Percentiles rank a stretch among this genome's conserved stretches.
Conservation (phyloP, 2,888 invertebrate species). For the Nomada ferruginata region DNA sequence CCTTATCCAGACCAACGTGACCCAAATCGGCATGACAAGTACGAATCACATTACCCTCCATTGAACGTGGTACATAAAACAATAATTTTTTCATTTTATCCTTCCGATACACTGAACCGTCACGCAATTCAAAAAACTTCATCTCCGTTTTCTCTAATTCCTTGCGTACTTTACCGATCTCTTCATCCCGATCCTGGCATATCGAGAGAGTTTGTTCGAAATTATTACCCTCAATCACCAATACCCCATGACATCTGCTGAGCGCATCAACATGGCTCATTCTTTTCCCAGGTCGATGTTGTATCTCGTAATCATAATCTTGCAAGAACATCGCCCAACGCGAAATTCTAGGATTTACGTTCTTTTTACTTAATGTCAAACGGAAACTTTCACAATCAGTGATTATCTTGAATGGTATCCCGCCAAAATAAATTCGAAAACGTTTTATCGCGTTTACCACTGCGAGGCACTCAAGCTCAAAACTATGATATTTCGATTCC, state of each 20-base stretch:
- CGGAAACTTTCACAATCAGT: slow-evolving; percentile 26
- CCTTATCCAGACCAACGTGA: slow-evolving; percentile 12
- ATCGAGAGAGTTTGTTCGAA: background rate
- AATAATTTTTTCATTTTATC: slow-evolving; percentile 5
- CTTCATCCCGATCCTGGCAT: background rate
- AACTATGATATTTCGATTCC: slow-evolving; percentile 15
- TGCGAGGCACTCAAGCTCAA: slow-evolving; percentile 12
- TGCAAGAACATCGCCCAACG: slow-evolving; percentile 9
- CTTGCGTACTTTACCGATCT: background rate
- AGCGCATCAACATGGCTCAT: slow-evolving; percentile 15
- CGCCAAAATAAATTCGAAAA: slow-evolving; percentile 1
- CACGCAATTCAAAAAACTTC: slow-evolving; percentile 6
- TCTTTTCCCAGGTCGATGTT: background rate
- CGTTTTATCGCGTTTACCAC: slow-evolving; percentile 9
- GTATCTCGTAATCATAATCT: slow-evolving; percentile 4
- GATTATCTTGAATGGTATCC: slow-evolving; percentile 2
- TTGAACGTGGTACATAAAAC: slow-evolving; percentile 24
- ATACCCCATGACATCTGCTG: background rate
- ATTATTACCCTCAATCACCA: background rate
- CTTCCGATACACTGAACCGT: slow-evolving; percentile 7
- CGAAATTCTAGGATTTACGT: slow-evolving; percentile 1
- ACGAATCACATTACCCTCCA: slow-evolving; percentile 25
- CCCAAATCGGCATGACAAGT: slow-evolving; percentile 20
- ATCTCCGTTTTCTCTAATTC: background rate
- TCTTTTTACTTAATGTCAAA: slow-evolving; percentile 1